Percentiles rank a stretch among this genome's conserved stretches.
Evolutionary conservation across 1,140 invertebrate genomes (phyloP).

Genomic region (Caenorhabditis inopinata): DNA sequence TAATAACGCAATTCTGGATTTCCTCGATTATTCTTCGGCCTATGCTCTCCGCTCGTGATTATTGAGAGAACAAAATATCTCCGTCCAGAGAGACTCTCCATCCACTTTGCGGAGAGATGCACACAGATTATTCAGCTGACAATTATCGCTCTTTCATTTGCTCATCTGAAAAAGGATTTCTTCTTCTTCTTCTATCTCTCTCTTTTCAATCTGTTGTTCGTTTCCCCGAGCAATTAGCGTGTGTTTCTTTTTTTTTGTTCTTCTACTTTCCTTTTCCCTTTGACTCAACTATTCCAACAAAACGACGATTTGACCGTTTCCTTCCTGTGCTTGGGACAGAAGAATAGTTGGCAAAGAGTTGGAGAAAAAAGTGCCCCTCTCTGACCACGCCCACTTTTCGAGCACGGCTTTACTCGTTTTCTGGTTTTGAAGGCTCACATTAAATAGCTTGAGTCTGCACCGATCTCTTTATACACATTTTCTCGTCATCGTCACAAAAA

Average conservation of each 20-base stretch:
- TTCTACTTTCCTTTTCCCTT: not conserved
- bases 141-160: slow-evolving; percentile 30
- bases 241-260: slow-evolving; percentile 12
- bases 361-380: not conserved
- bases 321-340: slow-evolving; percentile 2
- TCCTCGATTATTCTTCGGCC: not conserved
- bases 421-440: not conserved
- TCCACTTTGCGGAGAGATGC: not conserved
- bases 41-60: not conserved
- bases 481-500: too few relatives aligned
- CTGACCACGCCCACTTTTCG: not conserved
- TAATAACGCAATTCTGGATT: not conserved
- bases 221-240: slow-evolving; percentile 1
- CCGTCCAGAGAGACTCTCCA: not conserved
- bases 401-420: slow-evolving; percentile 18
- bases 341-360: not conserved
- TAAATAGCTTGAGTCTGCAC: not conserved
- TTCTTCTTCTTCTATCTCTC: not conserved
- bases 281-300: slow-evolving; percentile 23
- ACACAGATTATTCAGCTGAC: slow-evolving; percentile 18
- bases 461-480: not conserved
- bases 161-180: not conserved
- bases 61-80: slow-evolving; percentile 10
- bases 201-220: slow-evolving; percentile 19
- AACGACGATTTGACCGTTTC: slow-evolving; percentile 22